Percentiles rank a stretch among this genome's conserved stretches.
phyloP scores from a whole-genome alignment of 1,140 invertebrate species.

The Pachypeltis micranthus region DNA sequence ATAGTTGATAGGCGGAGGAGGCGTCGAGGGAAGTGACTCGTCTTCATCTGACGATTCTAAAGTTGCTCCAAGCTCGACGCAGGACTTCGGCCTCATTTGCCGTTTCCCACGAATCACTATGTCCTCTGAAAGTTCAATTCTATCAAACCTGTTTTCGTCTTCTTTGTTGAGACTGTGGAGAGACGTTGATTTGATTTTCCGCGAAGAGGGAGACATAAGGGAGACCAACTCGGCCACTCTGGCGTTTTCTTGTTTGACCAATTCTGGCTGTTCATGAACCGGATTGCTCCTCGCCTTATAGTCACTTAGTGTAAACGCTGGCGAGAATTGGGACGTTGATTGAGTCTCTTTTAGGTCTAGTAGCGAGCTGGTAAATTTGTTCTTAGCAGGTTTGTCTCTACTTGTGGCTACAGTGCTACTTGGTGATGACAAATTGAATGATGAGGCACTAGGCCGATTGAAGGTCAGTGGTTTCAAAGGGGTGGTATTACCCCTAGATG shows the following conservation, averaged over 20 bases:
- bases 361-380: too few species aligned
- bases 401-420: too few species aligned
- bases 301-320: background rate
- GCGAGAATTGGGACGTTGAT: background rate
- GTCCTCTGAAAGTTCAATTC: background rate
- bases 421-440: too few species aligned
- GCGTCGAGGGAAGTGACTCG: conserved; percentile 12
- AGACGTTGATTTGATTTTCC: background rate
- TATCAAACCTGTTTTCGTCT: background rate
- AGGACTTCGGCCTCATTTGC: background rate
- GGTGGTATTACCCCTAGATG: too few species aligned
- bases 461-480: too few species aligned
- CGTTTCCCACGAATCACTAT: background rate
- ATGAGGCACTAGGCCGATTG: too few species aligned
- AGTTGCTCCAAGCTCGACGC: background rate
- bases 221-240: background rate
- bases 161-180: background rate
- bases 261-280: background rate
- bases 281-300: background rate
- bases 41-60: background rate
- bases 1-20: conserved; percentile 29
- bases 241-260: background rate
- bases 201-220: background rate
- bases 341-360: too few species aligned
- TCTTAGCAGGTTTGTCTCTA: too few species aligned